Percentiles rank a stretch among this genome's conserved stretches.
phyloP scores from a whole-genome alignment of 2,797 vertebrate species.

The Gobio occitaniae region DNA sequence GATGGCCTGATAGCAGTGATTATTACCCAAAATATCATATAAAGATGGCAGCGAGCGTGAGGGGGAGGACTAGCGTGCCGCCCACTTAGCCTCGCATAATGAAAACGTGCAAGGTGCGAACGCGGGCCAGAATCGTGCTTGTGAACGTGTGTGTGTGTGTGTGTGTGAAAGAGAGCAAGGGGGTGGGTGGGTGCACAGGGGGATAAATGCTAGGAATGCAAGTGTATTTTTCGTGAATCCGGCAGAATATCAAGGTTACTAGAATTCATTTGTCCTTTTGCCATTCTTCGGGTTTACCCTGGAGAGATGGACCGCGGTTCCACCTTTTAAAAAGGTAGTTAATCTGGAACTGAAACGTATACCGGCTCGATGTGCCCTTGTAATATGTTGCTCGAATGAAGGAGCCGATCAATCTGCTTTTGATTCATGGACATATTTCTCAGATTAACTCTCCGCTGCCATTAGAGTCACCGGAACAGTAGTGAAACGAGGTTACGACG shows the following conservation, averaged over 20 bases:
- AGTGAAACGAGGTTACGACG: slow-evolving; percentile 71
- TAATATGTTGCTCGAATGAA: slow-evolving; percentile 37
- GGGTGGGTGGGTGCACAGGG: background rate
- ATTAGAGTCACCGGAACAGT: slow-evolving; percentile 70
- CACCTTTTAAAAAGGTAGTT: slow-evolving; percentile 59
- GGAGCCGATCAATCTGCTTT: slow-evolving; percentile 58
- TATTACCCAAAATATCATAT: slow-evolving; percentile 68
- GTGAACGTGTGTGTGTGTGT: background rate
- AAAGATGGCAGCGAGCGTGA: slow-evolving; percentile 63
- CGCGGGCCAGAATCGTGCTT: slow-evolving; percentile 34
- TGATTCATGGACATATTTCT: slow-evolving; percentile 61
- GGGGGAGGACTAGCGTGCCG: slow-evolving; percentile 61
- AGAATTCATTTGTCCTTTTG: slow-evolving; percentile 39
- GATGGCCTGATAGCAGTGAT: slow-evolving; percentile 65
- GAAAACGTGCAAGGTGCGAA: slow-evolving; percentile 63
- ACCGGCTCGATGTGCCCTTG: slow-evolving; percentile 46
- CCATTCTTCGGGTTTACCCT: slow-evolving; percentile 39
- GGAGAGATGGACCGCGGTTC: slow-evolving; percentile 34
- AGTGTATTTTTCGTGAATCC: slow-evolving; percentile 33
- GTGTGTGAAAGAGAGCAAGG: background rate
- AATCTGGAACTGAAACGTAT: slow-evolving; percentile 51
- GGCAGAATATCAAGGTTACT: slow-evolving; percentile 45
- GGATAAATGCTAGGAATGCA: slow-evolving; percentile 23
- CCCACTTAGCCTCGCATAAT: slow-evolving; percentile 65
- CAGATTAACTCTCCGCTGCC: slow-evolving; percentile 54